Percentiles rank a stretch among this genome's conserved stretches.
These are phyloP conservation scores for Xenus cinereus DNA, from an alignment of 2,113 vertebrate genomes.

Conservation along the genomic window DNA sequence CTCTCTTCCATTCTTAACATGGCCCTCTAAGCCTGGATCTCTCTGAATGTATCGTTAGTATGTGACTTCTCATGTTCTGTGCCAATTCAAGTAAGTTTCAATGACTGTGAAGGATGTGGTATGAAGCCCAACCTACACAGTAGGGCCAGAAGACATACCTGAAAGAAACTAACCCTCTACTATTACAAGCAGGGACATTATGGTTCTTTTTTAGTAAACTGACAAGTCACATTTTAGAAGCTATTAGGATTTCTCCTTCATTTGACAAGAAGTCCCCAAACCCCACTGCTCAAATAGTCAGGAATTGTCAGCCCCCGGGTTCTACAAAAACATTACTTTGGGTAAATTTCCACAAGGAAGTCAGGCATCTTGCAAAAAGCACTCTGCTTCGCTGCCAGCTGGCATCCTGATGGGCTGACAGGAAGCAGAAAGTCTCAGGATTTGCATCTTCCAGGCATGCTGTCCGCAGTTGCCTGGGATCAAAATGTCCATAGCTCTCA, in stretches of 20 bases:
- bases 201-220: not conserved
- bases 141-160: not conserved
- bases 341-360: not conserved
- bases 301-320: not conserved
- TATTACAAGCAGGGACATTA: not conserved
- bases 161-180: not conserved
- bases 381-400: not conserved
- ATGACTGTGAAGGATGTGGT: not conserved
- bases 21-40: not conserved
- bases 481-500: not conserved
- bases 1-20: not conserved
- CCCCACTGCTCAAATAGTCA: not conserved
- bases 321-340: not conserved
- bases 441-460: not conserved
- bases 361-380: not conserved
- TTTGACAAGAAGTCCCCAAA: not conserved
- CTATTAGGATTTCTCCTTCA: not conserved
- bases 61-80: not conserved
- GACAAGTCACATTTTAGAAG: not conserved
- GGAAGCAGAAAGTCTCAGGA: not conserved
- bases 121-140: not conserved
- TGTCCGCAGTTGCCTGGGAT: not conserved
- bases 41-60: not conserved
- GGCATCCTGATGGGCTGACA: not conserved
- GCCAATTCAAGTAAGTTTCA: not conserved